Conservation (phyloP, 2,113 vertebrate genomes). For the Choloepus hoffmanni region DNA sequence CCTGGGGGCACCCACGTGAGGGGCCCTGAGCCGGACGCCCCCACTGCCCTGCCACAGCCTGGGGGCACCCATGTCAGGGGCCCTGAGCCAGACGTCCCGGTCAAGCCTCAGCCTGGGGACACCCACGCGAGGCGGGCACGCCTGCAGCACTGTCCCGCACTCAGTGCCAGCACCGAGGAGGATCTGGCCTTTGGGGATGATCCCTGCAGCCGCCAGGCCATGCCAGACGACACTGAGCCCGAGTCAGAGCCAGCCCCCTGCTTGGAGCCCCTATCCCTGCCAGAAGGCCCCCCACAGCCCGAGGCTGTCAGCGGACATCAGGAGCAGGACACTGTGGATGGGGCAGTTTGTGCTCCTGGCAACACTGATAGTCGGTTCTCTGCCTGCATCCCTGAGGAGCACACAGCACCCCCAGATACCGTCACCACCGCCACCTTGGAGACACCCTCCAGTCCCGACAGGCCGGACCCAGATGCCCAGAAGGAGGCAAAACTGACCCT, state of each 20-base stretch:
- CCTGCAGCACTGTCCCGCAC: constrained; percentile 70
- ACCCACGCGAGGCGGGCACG: constrained; percentile 60
- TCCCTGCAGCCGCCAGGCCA: not conserved
- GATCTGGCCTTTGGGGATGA: constrained; percentile 56
- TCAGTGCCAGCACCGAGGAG: constrained; percentile 77
- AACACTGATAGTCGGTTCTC: constrained; percentile 43
- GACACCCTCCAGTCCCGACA: not conserved
- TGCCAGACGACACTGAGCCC: not conserved
- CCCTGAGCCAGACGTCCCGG: too few species aligned
- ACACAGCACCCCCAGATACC: constrained; percentile 57
- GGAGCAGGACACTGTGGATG: constrained; percentile 39
- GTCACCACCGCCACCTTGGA: not conserved
- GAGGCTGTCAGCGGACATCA: not conserved
- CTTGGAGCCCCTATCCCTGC: not conserved
- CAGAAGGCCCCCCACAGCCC: constrained; percentile 39
- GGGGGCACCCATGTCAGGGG: constrained; percentile 9
- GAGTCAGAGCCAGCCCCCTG: not conserved
- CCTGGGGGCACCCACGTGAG: constrained; percentile 23
- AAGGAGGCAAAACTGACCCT: constrained; percentile 30
- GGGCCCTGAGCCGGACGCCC: not conserved
- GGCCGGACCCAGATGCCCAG: constrained; percentile 42
- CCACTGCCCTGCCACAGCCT: constrained; percentile 64
- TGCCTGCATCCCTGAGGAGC: not conserved
- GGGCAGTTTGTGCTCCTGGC: constrained; percentile 48
- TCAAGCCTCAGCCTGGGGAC: not conserved